Base-by-base conservation (phyloP, 2,797 vertebrate species). In the Epinephelus coioides region DNA sequence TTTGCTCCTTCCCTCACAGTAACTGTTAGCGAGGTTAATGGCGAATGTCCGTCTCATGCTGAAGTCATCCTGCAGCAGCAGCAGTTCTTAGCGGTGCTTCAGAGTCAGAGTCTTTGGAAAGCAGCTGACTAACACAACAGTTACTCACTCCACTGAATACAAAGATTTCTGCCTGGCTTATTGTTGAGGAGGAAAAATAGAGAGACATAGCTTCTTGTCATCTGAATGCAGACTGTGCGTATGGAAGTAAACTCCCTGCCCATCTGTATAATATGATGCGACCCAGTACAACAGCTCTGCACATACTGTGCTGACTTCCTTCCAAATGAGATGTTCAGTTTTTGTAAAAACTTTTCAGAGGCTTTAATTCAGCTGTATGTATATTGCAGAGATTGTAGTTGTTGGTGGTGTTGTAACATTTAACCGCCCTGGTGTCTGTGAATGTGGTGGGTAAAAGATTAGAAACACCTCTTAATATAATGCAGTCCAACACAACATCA, bases 21-120 rank as follows among this genome's bases (percentile, higher is more conserved):
- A 66, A 71, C 76, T 80, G 79, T 92, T 89, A 91, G 81, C 53
- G 75, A 82, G 86, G 87, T 91, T 84, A 84, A 93, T 78, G 68
- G 78, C 53, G 44, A 73, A 73, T 69, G 59, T 78, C 69, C 19
- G 73, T 62, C 59, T 63, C 44, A 11, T 71, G 78, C 72, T 79
- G 55, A 64, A 53, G 67, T 81, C 67, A 30, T 49, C 27, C 44
- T n/a, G 18, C n/a, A 23, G n/a, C 73, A 46, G 69, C 63, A 81
- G 14, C 57, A 76, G 50, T 77, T 64, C n/a, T 79, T 73, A 69
- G 82, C 74, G 38, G 51, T 51, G 56, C 83, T 89, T 69, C 12
- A 62, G 27, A 49, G 53, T 43, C 40, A 11, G 10, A 43, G 75
- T 79, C 71, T 76, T 1, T 66, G 34, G 34, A 8, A 34, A 8